Percentiles rank a stretch among this genome's conserved stretches.
These are phyloP conservation scores for Eupsilia transversa DNA, from an alignment of 2,888 invertebrate genomes.

Conservation along the genomic window DNA sequence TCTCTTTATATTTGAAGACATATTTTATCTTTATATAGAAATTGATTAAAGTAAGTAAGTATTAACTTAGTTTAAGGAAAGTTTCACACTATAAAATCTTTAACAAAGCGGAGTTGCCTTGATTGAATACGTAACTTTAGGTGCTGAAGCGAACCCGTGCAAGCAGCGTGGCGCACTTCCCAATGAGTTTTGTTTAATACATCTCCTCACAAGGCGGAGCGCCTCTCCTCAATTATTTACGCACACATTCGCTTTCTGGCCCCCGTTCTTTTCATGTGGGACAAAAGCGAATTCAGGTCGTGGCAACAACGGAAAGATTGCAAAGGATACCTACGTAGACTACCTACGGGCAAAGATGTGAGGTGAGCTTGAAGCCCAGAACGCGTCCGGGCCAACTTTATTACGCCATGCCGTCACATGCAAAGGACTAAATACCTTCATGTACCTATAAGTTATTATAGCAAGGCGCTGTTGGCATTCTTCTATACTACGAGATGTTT, in stretches of 20 bases:
- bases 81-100: constrained; percentile 48
- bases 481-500: constrained; percentile 57
- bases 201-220: constrained; percentile 78
- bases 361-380: constrained; percentile 80
- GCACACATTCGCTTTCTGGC: constrained; percentile 84
- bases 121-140: constrained; percentile 65
- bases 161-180: constrained; percentile 70
- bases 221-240: constrained; percentile 88
- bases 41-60: constrained; percentile 7
- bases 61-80: constrained; percentile 23
- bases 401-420: constrained; percentile 78
- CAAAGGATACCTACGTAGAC: constrained; percentile 79
- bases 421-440: constrained; percentile 67
- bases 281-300: constrained; percentile 88
- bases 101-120: constrained; percentile 55
- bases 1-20: constrained; percentile 14
- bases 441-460: constrained; percentile 50
- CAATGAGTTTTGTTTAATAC: constrained; percentile 84
- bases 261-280: constrained; percentile 86
- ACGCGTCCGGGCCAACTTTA: constrained; percentile 79
- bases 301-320: constrained; percentile 88
- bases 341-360: constrained; percentile 74
- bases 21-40: constrained; percentile 20
- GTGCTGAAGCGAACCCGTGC: constrained; percentile 58
- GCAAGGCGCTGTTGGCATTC: constrained; percentile 25